Conservation (phyloP, 2,888 invertebrate species). For the Hedychridium roseum region DNA sequence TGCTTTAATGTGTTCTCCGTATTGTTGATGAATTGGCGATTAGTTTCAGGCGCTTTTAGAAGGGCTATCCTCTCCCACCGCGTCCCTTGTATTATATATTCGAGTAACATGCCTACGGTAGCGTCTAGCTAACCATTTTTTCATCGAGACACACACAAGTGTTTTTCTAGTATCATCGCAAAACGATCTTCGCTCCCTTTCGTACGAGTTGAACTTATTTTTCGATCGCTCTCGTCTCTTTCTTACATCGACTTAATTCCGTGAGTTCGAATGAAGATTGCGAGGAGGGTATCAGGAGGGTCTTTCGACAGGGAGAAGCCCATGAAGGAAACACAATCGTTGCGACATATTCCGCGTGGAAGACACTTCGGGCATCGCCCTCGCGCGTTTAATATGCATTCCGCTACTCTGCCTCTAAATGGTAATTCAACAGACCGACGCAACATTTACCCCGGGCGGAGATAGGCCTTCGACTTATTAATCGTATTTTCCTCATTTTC, state of each 20-base stretch:
- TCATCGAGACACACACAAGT: conserved; percentile 35
- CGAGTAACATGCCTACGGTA: conserved; percentile 40
- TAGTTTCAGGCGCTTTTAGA: too few relatives aligned
- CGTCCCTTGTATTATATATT: conserved; percentile 46
- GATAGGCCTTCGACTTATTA: conserved; percentile 33
- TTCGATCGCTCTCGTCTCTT: neutral
- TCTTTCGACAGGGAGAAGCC: conserved; percentile 16
- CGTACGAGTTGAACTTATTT: conserved; percentile 1
- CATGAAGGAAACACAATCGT: neutral
- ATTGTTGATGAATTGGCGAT: too few relatives aligned
- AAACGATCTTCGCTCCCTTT: conserved; percentile 22
- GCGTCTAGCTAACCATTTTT: conserved; percentile 35
- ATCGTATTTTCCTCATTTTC: conserved; percentile 30
- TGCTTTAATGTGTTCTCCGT: too few relatives aligned
- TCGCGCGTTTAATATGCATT: conserved; percentile 34
- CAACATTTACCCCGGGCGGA: conserved; percentile 41
- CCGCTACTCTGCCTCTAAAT: conserved; percentile 35
- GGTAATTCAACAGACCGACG: conserved; percentile 27
- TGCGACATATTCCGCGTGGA: conserved; percentile 7
- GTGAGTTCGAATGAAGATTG: conserved; percentile 22
- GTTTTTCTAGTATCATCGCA: conserved; percentile 28
- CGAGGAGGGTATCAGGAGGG: conserved; percentile 17
- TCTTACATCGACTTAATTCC: conserved; percentile 5
- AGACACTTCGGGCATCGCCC: conserved; percentile 12
- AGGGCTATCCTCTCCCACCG: conserved; percentile 27